These are phyloP conservation scores for Tetrax tetrax DNA, from an alignment of 2,113 vertebrate genomes.

Conservation along the genomic window DNA sequence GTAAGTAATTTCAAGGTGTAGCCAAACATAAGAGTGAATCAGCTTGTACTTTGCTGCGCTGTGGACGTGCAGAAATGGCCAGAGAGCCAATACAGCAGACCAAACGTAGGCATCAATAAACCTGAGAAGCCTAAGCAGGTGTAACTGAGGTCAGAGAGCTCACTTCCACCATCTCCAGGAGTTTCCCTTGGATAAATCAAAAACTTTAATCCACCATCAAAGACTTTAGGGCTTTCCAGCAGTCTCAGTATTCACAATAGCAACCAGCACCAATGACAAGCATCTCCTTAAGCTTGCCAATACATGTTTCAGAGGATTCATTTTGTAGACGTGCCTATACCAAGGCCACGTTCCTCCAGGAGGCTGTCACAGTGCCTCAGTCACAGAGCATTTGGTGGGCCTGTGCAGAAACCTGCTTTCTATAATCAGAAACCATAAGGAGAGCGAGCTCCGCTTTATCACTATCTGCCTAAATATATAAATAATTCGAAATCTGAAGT, in stretches of 20 bases:
- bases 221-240: neutral
- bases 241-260: neutral
- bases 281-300: neutral
- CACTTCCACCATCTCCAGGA: neutral
- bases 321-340: neutral
- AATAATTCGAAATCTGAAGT: constrained; percentile 59
- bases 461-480: constrained; percentile 60
- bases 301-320: neutral
- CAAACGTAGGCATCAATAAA: neutral
- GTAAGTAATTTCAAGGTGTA: neutral
- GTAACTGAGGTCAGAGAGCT: neutral
- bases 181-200: neutral
- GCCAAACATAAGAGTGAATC: neutral
- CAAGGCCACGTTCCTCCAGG: neutral
- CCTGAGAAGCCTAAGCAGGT: neutral
- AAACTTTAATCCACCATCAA: neutral
- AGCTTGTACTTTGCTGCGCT: neutral
- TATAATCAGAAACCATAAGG: neutral
- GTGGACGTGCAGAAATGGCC: neutral
- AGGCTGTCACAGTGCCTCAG: neutral
- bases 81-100: neutral
- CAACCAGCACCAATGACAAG: neutral
- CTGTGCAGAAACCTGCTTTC: neutral
- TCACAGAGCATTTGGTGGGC: neutral
- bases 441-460: neutral